A percentile compares a stretch with the other conserved stretches of the same genome.
phyloP scores from a whole-genome alignment of 2,888 invertebrate species.

The Pedicia rivosa region DNA sequence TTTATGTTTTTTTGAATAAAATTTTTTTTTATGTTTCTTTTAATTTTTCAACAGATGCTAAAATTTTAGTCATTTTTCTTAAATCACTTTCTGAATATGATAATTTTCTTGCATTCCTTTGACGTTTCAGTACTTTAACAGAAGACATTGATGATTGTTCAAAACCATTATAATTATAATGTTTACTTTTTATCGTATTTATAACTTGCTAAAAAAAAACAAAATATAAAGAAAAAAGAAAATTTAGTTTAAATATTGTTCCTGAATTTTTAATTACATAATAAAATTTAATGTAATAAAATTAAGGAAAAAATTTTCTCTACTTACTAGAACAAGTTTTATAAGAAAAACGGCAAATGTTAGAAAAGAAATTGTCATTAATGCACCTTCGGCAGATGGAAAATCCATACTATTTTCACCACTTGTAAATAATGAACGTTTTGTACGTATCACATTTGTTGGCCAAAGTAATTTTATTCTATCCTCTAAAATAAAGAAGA shows the following conservation, averaged over 20 bases:
- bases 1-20: too few species aligned
- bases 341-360: slow-evolving; percentile 75
- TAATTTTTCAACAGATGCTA: slow-evolving; percentile 61
- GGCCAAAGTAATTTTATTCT: slow-evolving; percentile 36
- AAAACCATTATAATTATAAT: slow-evolving; percentile 23
- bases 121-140: slow-evolving; percentile 12
- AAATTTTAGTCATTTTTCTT: slow-evolving; percentile 71
- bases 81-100: slow-evolving; percentile 62
- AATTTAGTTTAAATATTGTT: too few species aligned
- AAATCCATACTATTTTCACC: slow-evolving; percentile 53
- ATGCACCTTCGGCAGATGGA: slow-evolving; percentile 63
- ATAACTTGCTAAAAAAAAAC: slow-evolving; percentile 47
- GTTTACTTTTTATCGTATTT: slow-evolving; percentile 45
- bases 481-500: slow-evolving; percentile 25
- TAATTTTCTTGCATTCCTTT: slow-evolving; percentile 34
- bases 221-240: too few species aligned
- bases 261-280: too few species aligned
- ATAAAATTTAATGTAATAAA: too few species aligned
- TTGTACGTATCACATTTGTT: slow-evolving; percentile 15
- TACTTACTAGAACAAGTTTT: slow-evolving; percentile 63
- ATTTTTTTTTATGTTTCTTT: slow-evolving; percentile 67
- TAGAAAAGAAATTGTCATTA: slow-evolving; percentile 70
- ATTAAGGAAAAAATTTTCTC: too few species aligned
- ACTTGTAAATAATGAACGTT: slow-evolving; percentile 21
- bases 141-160: slow-evolving; percentile 16